phyloP scores from a whole-genome alignment of 2,797 vertebrate genomes.

The Phrynocephalus vlangalii region DNA sequence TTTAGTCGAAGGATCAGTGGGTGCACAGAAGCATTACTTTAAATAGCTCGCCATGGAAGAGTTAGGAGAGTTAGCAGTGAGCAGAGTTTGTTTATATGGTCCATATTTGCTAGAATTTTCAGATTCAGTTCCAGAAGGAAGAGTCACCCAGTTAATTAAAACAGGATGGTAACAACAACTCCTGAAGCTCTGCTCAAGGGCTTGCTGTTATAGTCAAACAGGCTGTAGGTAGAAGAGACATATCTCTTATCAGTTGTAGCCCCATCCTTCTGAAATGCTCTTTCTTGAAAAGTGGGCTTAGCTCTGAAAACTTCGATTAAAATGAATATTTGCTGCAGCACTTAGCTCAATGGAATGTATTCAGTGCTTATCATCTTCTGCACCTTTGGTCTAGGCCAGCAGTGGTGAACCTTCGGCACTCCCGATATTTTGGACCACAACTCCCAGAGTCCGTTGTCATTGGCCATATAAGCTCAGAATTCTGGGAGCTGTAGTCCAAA shows the following conservation, averaged over 20 bases:
- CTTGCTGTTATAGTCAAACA: background rate
- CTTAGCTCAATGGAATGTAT: background rate
- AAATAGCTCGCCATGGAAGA: background rate
- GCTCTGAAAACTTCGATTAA: background rate
- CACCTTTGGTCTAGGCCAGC: too few relatives aligned
- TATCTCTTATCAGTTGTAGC: background rate
- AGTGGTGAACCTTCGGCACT: too few relatives aligned
- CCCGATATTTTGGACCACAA: too few relatives aligned
- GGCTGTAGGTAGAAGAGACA: background rate
- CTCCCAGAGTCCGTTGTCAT: too few relatives aligned
- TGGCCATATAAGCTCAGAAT: too few relatives aligned
- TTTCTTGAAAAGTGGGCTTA: background rate
- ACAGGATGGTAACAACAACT: background rate
- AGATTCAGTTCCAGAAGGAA: background rate
- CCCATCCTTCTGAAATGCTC: background rate
- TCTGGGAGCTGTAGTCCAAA: too few relatives aligned
- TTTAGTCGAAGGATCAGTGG: background rate
- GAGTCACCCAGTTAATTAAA: background rate
- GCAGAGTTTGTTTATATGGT: background rate
- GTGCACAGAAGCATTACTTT: slow-evolving; percentile 5
- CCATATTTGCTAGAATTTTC: background rate
- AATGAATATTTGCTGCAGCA: background rate
- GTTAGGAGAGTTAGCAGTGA: background rate
- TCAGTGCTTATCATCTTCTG: too few relatives aligned
- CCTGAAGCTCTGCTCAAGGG: background rate